phyloP scores from a whole-genome alignment of 2,113 vertebrate species.

The Elephas maximus region DNA sequence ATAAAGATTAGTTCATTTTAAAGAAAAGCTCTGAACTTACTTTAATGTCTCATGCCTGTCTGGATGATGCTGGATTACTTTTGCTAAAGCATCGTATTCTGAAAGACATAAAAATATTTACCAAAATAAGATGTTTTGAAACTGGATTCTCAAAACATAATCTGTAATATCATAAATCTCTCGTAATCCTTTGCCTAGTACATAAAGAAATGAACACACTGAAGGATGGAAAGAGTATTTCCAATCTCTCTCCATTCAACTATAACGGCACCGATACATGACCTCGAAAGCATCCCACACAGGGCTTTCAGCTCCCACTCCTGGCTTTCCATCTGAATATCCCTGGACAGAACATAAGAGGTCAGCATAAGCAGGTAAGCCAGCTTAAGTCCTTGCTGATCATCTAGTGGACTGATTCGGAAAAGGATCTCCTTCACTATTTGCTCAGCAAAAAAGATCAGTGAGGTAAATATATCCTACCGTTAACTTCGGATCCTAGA shows the following conservation, averaged over 20 bases:
- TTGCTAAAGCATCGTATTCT: conserved; percentile 99
- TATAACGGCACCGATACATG: neutral
- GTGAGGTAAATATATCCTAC: neutral
- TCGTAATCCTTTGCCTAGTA: conserved; percentile 25
- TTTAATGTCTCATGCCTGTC: conserved; percentile 98
- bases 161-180: neutral
- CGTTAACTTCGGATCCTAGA: neutral
- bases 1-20: neutral
- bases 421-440: neutral
- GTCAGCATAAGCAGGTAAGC: neutral
- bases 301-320: neutral
- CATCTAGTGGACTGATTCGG: neutral
- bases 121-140: conserved; percentile 51
- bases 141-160: conserved; percentile 22
- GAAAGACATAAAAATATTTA: conserved; percentile 78
- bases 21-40: conserved; percentile 88
- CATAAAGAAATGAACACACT: neutral
- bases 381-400: neutral
- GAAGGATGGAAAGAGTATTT: neutral
- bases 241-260: neutral
- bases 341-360: neutral
- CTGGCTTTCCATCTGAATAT: neutral
- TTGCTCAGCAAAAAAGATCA: neutral
- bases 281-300: neutral
- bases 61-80: conserved; percentile 98